phyloP scores from a whole-genome alignment of 2,888 invertebrate species.

The Melangyna quadrimaculata region DNA sequence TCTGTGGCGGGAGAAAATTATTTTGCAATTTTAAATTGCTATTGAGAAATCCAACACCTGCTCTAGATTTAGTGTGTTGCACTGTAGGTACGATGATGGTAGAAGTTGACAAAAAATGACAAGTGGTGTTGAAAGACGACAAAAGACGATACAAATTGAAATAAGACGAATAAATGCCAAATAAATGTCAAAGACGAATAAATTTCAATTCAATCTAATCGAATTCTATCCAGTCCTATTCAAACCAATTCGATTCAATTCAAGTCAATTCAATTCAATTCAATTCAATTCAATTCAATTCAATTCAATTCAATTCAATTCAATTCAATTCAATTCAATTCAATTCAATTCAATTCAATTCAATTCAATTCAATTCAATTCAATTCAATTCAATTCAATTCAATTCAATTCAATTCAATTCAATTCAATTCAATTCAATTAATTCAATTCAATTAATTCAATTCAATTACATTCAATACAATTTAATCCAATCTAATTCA shows the following conservation, averaged over 20 bases:
- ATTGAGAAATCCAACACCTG: slow-evolving; percentile 39
- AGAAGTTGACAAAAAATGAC: not conserved
- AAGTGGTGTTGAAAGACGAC: not conserved
- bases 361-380: not conserved
- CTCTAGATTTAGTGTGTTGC: slow-evolving; percentile 24
- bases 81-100: not conserved
- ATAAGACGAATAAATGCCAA: not conserved
- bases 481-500: too few relatives aligned
- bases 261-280: not conserved
- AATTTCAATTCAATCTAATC: not conserved
- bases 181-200: not conserved
- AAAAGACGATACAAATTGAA: not conserved
- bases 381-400: not conserved
- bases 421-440: too few relatives aligned
- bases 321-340: not conserved
- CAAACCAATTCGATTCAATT: not conserved
- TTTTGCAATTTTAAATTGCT: slow-evolving; percentile 5
- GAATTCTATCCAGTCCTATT: not conserved
- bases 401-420: too few relatives aligned
- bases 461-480: too few relatives aligned
- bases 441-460: too few relatives aligned
- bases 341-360: not conserved
- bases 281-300: not conserved
- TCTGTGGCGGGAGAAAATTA: not conserved
- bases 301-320: not conserved